Percentiles rank a stretch among this genome's conserved stretches.
Evolutionary conservation across 2,797 vertebrate genomes (phyloP).

Genomic region (Etheostoma perlongum): DNA sequence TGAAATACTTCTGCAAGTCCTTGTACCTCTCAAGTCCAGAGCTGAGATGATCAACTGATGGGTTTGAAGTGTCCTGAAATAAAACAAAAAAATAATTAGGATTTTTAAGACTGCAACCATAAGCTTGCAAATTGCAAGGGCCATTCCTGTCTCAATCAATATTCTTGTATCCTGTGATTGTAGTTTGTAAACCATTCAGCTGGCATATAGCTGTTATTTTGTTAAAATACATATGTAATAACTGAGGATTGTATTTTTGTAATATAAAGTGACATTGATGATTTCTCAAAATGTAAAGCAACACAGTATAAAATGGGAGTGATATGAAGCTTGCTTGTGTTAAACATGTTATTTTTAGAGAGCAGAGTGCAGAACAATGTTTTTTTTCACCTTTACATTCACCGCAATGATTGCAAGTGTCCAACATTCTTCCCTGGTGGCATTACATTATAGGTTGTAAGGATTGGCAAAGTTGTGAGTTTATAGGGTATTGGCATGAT

Average conservation of each 20-base stretch:
- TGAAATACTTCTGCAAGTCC: constrained; percentile 84
- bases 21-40: constrained; percentile 77
- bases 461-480: neutral
- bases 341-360: neutral
- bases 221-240: neutral
- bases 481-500: neutral
- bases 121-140: neutral
- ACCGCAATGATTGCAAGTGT: neutral
- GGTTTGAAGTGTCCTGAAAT: constrained; percentile 59
- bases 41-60: constrained; percentile 68
- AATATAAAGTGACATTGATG: neutral
- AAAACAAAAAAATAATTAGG: constrained; percentile 2
- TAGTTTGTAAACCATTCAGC: neutral
- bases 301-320: neutral
- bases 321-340: neutral
- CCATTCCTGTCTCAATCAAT: neutral
- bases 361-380: neutral
- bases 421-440: neutral
- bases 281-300: neutral
- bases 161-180: neutral
- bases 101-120: neutral
- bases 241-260: neutral
- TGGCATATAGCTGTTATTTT: neutral
- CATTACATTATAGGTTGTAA: constrained; percentile 1
- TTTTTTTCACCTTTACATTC: neutral